Conservation (phyloP, 2,797 vertebrate genomes). For the Sparidentex hasta region DNA sequence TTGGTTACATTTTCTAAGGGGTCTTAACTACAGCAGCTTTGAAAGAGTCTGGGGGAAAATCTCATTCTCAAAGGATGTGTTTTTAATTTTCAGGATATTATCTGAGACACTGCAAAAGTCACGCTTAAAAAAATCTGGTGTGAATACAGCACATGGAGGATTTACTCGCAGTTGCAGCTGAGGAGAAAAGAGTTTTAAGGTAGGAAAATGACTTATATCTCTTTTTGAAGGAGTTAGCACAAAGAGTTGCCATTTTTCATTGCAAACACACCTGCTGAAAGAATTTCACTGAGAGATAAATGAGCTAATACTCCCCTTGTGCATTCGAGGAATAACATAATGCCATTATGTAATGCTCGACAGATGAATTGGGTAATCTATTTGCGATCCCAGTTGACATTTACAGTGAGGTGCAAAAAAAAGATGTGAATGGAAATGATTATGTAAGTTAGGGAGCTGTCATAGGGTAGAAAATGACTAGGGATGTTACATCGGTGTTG, state of each 20-base stretch:
- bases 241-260: background rate
- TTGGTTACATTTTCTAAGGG: constrained; percentile 19
- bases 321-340: constrained; percentile 20
- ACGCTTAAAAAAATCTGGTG: constrained; percentile 20
- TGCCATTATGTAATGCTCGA: constrained; percentile 37
- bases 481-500: constrained; percentile 26
- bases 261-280: no score
- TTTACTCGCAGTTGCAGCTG: constrained; percentile 16
- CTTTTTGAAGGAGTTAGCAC: background rate
- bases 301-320: constrained; percentile 20
- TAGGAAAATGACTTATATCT: constrained; percentile 17
- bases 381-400: constrained; percentile 45
- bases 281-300: background rate
- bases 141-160: background rate
- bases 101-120: constrained; percentile 23
- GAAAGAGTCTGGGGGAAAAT: constrained; percentile 7
- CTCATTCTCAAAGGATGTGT: constrained; percentile 13
- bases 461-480: constrained; percentile 33
- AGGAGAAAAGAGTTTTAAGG: constrained; percentile 16
- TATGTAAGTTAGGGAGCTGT: constrained; percentile 31
- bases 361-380: constrained; percentile 43
- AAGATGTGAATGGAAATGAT: constrained; percentile 33
- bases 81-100: constrained; percentile 53
- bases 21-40: background rate
- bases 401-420: constrained; percentile 38